Evolutionary conservation across 2,888 invertebrate genomes (phyloP), one percentile per base, ranked within the genome.

Genomic region (Lithophane leautieri): DNA sequence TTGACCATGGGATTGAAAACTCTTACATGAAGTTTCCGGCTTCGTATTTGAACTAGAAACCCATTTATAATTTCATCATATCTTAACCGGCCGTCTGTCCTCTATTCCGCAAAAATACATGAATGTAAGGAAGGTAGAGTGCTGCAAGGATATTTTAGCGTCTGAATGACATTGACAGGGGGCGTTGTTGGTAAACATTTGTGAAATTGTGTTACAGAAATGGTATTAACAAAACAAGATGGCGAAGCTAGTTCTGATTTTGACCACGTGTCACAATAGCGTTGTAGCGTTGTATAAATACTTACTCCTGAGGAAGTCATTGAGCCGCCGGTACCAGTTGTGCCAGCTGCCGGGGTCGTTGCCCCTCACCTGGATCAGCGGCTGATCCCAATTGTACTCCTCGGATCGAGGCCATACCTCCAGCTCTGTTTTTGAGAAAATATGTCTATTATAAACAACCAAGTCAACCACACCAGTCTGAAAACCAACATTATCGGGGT

Each of bases 371-470:
- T 94, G 93, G 81, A 96, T 96, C 73, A 95, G 89, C 0, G 96
- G 96, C 85, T 96, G 92, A 58, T 95, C 93, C 91, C 92, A 93
- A 77, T 90, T 92, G 90, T 93, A 94, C 81, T 95, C 94, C 2
- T 94, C 94, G 0, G 95, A 93, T 0, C 94, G 93, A 7, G 96
- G 96, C 95, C 95, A 96, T 34, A 96, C 94, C 79, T 96, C 95
- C 89, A 96, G 81, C 72, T 94, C 96, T 96, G 86, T 50, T 54
- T 16, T 9, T 52, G 0, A 50, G 12, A 44, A 78, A 56, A 54
- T 7, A 4, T 11, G 0, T 28, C 0, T 25, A 25, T 7, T 25
- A 56, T 56, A 25, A 25, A 25, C 56, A 25, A 54, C 4, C 54
- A 12, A 34, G 12, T n/a, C n/a, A 54, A 54, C 54, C n/a, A 54